Evolutionary conservation across 1,140 invertebrate genomes (phyloP).

Genomic region (Cydia fagiglandana): DNA sequence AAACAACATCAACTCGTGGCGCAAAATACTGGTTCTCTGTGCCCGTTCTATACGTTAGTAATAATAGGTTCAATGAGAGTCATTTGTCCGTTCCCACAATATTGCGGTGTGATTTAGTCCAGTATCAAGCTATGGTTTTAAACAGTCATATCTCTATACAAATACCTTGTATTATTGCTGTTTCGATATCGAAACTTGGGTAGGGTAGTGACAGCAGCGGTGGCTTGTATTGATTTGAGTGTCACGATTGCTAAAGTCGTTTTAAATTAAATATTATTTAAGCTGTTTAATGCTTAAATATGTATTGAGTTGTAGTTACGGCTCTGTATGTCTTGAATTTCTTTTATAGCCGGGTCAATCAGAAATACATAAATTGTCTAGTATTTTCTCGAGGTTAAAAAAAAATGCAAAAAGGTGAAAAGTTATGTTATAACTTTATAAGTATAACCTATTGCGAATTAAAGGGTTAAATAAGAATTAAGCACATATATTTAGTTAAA

Average conservation of each 20-base stretch:
- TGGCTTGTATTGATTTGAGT: not conserved
- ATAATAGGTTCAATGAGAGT: no score
- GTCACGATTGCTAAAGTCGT: not conserved
- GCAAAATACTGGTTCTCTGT: no score
- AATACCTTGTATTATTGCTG: not conserved
- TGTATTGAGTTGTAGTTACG: not conserved
- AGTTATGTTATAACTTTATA: no score
- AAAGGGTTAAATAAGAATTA: no score
- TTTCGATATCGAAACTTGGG: not conserved
- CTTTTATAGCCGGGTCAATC: not conserved
- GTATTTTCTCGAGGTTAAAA: no score
- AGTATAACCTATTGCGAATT: no score
- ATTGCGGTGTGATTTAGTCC: not conserved
- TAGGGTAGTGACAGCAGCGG: not conserved
- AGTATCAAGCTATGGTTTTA: not conserved
- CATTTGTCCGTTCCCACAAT: not conserved
- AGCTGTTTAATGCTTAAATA: not conserved
- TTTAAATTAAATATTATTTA: not conserved
- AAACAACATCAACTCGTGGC: no score
- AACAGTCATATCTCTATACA: not conserved
- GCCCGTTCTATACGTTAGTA: no score
- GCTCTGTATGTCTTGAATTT: not conserved
- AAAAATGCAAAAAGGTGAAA: no score
- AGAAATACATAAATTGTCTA: no score
- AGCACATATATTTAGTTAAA: no score